Conservation (phyloP, 30 jellyfish, hydroid and myxozoan genomes). For the Hydractinia echinata region DNA sequence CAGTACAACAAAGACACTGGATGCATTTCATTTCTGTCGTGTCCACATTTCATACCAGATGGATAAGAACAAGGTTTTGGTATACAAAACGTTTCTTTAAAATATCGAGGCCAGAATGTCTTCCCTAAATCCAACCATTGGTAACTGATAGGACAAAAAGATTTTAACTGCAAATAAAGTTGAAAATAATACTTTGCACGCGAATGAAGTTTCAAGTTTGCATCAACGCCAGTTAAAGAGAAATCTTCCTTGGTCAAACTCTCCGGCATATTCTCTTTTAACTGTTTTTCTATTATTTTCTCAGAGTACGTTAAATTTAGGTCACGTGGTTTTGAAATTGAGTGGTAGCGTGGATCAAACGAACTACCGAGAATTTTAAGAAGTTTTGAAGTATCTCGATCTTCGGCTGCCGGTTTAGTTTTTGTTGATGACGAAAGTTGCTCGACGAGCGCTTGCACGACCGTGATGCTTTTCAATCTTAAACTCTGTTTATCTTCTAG, state of each 20-base stretch:
- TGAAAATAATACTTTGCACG: neutral
- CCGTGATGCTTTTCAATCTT: too few species aligned
- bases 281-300: neutral
- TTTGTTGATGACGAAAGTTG: neutral
- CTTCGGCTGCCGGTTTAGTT: neutral
- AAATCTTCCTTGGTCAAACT: neutral
- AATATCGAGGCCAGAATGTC: neutral
- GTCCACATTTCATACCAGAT: slow-evolving; percentile 12
- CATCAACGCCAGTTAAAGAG: neutral
- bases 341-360: neutral
- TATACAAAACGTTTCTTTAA: neutral
- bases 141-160: neutral
- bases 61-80: slow-evolving; percentile 1
- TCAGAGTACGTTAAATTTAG: neutral
- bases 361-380: neutral
- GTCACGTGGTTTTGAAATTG: slow-evolving; percentile 5
- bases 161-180: neutral
- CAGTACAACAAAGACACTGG: neutral
- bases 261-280: neutral
- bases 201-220: neutral
- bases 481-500: too few species aligned
- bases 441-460: too few species aligned
- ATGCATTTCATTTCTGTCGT: neutral
- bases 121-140: neutral
- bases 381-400: neutral